Conservation (phyloP, 2,888 invertebrate genomes). For the Drosophila basisetae region DNA sequence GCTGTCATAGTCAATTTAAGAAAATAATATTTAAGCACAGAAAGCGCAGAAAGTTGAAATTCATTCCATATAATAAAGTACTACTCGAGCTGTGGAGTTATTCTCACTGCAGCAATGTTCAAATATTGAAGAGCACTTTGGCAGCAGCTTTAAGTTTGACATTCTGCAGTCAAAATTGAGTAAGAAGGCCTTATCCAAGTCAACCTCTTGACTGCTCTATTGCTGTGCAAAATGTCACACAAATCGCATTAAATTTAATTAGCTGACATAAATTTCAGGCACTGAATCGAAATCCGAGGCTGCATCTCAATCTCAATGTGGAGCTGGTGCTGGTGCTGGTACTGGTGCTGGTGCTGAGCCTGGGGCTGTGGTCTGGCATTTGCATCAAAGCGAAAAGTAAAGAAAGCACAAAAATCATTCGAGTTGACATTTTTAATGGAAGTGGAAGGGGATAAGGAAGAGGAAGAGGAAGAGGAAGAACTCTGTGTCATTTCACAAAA, state of each 20-base stretch:
- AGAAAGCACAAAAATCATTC: constrained; percentile 53
- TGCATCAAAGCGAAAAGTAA: constrained; percentile 53
- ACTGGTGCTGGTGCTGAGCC: background rate
- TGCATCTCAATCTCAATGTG: constrained; percentile 21
- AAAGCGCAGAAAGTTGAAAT: background rate
- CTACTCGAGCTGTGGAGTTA: constrained; percentile 7
- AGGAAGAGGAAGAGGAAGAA: constrained; percentile 21
- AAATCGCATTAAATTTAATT: constrained; percentile 74
- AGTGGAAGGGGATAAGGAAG: constrained; percentile 24
- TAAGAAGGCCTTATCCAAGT: constrained; percentile 1
- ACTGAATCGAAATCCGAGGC: constrained; percentile 28
- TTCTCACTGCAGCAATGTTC: constrained; percentile 42
- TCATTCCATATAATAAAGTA: background rate
- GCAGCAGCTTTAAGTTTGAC: constrained; percentile 19
- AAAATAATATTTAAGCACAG: constrained; percentile 13
- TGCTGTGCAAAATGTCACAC: constrained; percentile 40
- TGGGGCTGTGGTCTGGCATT: constrained; percentile 36
- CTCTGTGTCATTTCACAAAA: constrained; percentile 32
- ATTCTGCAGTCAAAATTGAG: background rate
- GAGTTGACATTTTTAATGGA: constrained; percentile 71
- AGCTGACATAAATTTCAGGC: constrained; percentile 65
- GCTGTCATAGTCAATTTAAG: constrained; percentile 28
- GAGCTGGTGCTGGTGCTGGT: background rate
- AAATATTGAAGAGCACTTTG: constrained; percentile 59
- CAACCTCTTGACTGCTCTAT: background rate